Conservation (phyloP, 2,797 vertebrate species). For the Urosaurus nigricauda region DNA sequence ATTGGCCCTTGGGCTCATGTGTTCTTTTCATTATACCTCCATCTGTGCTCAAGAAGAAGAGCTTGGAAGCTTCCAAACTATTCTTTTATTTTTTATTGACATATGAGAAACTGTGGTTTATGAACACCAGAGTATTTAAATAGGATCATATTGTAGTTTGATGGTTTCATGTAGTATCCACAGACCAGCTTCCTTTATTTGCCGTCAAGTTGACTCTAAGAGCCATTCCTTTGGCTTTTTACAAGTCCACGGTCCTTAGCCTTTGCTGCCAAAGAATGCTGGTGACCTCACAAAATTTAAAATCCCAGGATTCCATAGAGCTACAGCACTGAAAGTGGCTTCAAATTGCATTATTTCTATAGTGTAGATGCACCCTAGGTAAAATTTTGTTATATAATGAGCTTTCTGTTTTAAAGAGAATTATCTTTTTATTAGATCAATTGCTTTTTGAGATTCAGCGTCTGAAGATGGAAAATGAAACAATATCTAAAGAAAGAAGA, state of each 20-base stretch:
- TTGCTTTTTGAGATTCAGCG: constrained; percentile 75
- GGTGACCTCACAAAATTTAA: no score
- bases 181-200: neutral
- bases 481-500: constrained; percentile 71
- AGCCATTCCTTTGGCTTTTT: no score
- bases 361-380: constrained; percentile 13
- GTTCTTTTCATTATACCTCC: neutral
- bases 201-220: no score
- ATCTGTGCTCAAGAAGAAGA: neutral
- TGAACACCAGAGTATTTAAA: neutral
- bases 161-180: neutral
- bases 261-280: no score
- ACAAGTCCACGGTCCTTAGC: no score
- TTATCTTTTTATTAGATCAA: constrained; percentile 71
- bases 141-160: neutral
- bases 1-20: neutral
- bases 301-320: no score
- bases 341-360: no score
- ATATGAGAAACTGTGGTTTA: neutral
- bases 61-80: neutral
- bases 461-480: constrained; percentile 76
- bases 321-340: no score
- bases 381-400: constrained; percentile 56
- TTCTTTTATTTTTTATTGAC: neutral
- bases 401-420: constrained; percentile 61